Base-by-base conservation (phyloP, 2,888 invertebrate species). In the Drosophila birchii region DNA sequence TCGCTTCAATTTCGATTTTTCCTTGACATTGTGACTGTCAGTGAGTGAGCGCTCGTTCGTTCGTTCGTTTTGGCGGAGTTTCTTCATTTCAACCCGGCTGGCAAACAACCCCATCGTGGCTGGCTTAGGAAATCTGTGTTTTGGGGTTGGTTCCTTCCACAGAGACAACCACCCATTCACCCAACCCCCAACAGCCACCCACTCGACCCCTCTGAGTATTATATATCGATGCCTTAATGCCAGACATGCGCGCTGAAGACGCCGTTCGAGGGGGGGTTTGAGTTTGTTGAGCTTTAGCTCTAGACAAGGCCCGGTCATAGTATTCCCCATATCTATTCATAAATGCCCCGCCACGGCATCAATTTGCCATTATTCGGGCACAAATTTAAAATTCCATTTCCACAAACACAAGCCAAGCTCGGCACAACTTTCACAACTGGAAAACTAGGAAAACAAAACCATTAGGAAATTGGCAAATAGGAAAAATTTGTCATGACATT, bases 211-310 rank as follows among this genome's bases (percentile, higher is more conserved):
- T 32, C 29, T 3, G 66, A 81, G 75, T 72, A 45, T 75, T 79
- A 71, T 70, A 67, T 71, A 71, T 61, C 58, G 75, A 68, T 68
- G 68, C 68, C 68, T 56, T 68, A 68, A 68, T 74, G 79, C 70
- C 67, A 87, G 86, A 89, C 86, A 88, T 87, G 86, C 86, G 86
- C 86, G 51, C 69, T 88, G 69, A 79, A 78, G 82, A 78, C 72
- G 66, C 71, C 51, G 20, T 45, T 45, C 23, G 23, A 45, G 26
- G 45, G 23, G 59, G 45, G n/a, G 29, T 1, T 29, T 11, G 67
- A 64, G 77, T 74, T 86, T 78, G 75, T 72, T 86, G 71, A 72
- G 78, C 78, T 80, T 69, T 26, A 26, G 26, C 26, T 51, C 57
- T 67, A 75, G 71, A 49, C 75, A 59, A 63, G 61, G 23, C 58